A percentile compares a stretch with the other conserved stretches of the same genome.
Conservation (phyloP, 2,797 vertebrate genomes). For the Pipistrellus pygmaeus region DNA sequence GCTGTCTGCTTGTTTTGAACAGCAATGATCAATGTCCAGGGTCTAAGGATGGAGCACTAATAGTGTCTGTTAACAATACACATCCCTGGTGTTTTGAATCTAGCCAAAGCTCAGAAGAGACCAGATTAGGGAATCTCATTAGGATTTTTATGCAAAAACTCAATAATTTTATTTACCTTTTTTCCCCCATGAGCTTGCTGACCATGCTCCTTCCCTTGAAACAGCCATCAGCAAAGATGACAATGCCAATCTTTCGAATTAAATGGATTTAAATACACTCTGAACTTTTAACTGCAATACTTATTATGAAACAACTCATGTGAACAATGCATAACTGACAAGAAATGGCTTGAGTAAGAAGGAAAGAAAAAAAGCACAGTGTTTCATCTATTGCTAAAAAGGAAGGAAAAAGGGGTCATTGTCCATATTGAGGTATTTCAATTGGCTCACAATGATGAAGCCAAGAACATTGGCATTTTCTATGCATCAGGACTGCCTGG, state of each 20-base stretch:
- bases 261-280: conserved; percentile 49
- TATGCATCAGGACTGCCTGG: conserved; percentile 51
- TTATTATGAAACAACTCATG: conserved; percentile 51
- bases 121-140: neutral
- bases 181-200: conserved; percentile 21
- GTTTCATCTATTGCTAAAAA: neutral
- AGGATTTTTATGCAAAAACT: conserved; percentile 26
- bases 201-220: conserved; percentile 31
- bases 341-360: conserved; percentile 41
- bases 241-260: conserved; percentile 1
- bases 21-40: neutral
- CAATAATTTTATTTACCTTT: neutral
- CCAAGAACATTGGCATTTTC: conserved; percentile 69
- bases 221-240: conserved; percentile 30
- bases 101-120: conserved; percentile 23
- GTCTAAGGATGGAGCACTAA: neutral
- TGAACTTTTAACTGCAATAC: conserved; percentile 51
- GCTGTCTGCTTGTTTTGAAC: neutral
- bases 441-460: conserved; percentile 18
- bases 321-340: conserved; percentile 23
- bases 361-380: neutral
- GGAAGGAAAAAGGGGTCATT: conserved; percentile 10
- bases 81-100: neutral
- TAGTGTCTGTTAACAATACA: neutral
- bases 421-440: neutral